Conservation (phyloP, 2,888 invertebrate genomes). For the Dusona sp. region DNA sequence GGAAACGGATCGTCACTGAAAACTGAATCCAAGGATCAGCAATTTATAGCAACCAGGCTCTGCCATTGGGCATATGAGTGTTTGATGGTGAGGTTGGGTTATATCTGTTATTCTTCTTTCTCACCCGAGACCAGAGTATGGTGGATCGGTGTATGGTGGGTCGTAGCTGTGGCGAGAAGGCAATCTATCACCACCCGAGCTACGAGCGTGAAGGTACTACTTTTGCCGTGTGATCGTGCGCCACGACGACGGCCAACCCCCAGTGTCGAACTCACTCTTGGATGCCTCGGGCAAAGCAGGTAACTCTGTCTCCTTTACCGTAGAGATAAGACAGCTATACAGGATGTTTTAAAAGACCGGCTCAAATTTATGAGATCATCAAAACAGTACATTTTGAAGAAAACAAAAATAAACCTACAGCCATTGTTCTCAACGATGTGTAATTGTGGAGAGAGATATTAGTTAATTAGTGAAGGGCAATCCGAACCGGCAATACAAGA, state of each 20-base stretch:
- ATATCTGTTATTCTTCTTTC: constrained; percentile 50
- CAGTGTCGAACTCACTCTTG: constrained; percentile 28
- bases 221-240: constrained; percentile 54
- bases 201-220: constrained; percentile 63
- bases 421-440: background rate
- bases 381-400: background rate
- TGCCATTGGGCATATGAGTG: constrained; percentile 19
- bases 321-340: constrained; percentile 65
- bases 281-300: constrained; percentile 50
- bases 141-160: constrained; percentile 36
- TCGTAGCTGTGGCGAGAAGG: constrained; percentile 75
- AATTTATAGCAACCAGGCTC: constrained; percentile 26
- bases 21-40: constrained; percentile 33
- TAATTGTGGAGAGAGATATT: background rate
- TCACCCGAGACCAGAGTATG: constrained; percentile 44
- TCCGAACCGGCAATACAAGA: too few species aligned
- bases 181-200: constrained; percentile 80
- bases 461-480: too few species aligned
- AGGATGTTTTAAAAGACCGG: background rate
- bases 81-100: constrained; percentile 35
- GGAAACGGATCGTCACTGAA: constrained; percentile 44
- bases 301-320: constrained; percentile 55
- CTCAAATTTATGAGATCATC: background rate
- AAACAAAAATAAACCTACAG: background rate
- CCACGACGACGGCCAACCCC: constrained; percentile 30